Evolutionary conservation across 1,140 invertebrate species (phyloP).

Genomic region (Cotesia typhae): DNA sequence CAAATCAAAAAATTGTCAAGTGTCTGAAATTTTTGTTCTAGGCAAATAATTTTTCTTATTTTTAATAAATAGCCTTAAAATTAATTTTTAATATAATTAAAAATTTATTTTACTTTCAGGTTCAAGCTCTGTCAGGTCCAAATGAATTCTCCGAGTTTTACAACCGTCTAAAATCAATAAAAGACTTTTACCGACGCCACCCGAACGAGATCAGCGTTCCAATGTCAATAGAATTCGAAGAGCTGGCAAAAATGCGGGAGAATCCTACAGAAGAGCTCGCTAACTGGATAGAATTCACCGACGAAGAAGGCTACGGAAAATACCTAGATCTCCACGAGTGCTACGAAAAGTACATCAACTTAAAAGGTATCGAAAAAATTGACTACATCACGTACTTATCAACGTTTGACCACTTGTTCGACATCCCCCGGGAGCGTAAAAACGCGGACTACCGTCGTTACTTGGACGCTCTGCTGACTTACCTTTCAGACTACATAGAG

Average conservation of each 20-base stretch:
- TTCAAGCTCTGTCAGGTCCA: slow-evolving; percentile 89
- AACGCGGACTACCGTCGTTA: slow-evolving; percentile 94
- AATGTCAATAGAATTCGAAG: slow-evolving; percentile 97
- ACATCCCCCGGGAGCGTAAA: slow-evolving; percentile 94
- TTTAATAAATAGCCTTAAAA: too few relatives aligned
- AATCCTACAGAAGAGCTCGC: slow-evolving; percentile 82
- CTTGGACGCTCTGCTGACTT: slow-evolving; percentile 84
- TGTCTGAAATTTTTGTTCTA: background rate
- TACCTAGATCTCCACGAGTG: slow-evolving; percentile 98
- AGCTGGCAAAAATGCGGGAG: slow-evolving; percentile 88
- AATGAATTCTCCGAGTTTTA: slow-evolving; percentile 99
- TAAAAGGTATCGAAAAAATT: slow-evolving; percentile 96
- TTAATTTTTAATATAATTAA: too few relatives aligned
- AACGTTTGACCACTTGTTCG: slow-evolving; percentile 95
- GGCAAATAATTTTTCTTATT: too few relatives aligned
- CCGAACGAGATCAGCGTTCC: slow-evolving; percentile 95
- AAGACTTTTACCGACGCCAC: slow-evolving; percentile 95
- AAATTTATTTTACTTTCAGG: slow-evolving; percentile 40
- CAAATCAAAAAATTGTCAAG: too few relatives aligned
- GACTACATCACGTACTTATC: slow-evolving; percentile 96
- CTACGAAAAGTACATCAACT: slow-evolving; percentile 95
- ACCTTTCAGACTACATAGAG: slow-evolving; percentile 85
- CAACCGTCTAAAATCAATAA: slow-evolving; percentile 89
- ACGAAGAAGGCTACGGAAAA: slow-evolving; percentile 99
- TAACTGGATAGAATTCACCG: slow-evolving; percentile 96